phyloP scores from a whole-genome alignment of 2,888 invertebrate species.

The Rhyacophila evoluta region DNA sequence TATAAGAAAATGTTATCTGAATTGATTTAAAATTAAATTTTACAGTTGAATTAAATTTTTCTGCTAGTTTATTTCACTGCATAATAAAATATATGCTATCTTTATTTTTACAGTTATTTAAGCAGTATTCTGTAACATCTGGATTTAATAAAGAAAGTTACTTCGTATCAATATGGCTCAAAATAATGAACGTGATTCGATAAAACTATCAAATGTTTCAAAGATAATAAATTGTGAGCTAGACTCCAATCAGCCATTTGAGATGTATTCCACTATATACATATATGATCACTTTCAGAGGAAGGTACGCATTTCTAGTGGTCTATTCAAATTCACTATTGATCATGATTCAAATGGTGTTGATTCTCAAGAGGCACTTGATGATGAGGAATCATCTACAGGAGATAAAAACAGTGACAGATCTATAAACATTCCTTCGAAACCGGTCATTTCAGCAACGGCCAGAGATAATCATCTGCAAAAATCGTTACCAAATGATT shows the following conservation, averaged over 20 bases:
- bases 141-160: background rate
- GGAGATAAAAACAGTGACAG: background rate
- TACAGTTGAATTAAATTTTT: too few relatives aligned
- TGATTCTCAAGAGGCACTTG: background rate
- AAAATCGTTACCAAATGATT: background rate
- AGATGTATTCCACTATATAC: background rate
- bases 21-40: too few relatives aligned
- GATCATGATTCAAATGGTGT: background rate
- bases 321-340: slow-evolving; percentile 37
- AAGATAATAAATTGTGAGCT: background rate
- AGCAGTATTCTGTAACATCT: too few relatives aligned
- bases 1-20: too few relatives aligned
- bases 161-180: background rate
- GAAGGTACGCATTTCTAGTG: slow-evolving; percentile 41
- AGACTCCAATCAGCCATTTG: background rate
- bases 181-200: background rate
- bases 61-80: too few relatives aligned
- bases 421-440: background rate
- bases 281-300: slow-evolving; percentile 52
- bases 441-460: background rate
- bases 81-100: background rate
- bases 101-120: background rate
- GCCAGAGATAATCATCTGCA: background rate
- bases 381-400: background rate
- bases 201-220: background rate